phyloP scores from a whole-genome alignment of 2,113 vertebrate species.

The Microtus pennsylvanicus region DNA sequence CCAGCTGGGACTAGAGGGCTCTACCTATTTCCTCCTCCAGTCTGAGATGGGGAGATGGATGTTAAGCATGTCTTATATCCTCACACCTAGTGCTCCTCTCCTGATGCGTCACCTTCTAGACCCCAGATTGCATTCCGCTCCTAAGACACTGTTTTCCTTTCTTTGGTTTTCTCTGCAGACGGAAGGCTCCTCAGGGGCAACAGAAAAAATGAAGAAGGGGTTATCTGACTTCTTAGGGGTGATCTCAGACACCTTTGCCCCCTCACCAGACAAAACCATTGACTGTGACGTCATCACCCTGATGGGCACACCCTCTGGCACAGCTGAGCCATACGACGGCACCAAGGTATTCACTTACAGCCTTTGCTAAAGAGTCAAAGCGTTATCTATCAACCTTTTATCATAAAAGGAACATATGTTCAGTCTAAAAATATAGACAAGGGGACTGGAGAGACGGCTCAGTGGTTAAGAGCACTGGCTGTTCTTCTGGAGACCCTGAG shows the following conservation, averaged over 20 bases:
- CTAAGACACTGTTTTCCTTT: constrained; percentile 26
- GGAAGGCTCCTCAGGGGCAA: constrained; percentile 94
- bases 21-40: neutral
- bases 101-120: neutral
- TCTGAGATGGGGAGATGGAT: neutral
- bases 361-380: neutral
- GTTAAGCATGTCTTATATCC: neutral
- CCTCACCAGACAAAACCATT: constrained; percentile 97
- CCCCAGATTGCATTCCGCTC: neutral
- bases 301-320: constrained; percentile 96
- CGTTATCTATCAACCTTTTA: neutral
- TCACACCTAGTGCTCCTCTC: neutral
- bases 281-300: constrained; percentile 98
- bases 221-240: constrained; percentile 97
- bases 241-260: constrained; percentile 97
- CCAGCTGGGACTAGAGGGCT: neutral
- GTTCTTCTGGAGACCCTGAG: too few relatives aligned
- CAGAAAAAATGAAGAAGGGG: constrained; percentile 97
- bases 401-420: neutral
- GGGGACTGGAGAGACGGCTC: too few relatives aligned
- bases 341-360: constrained; percentile 89
- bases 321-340: constrained; percentile 97
- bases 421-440: neutral
- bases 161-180: constrained; percentile 85
- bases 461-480: too few relatives aligned